Percentiles rank a stretch among this genome's conserved stretches.
These are phyloP conservation scores for Carcina quercana DNA, from an alignment of 2,888 invertebrate species.

Conservation along the genomic window DNA sequence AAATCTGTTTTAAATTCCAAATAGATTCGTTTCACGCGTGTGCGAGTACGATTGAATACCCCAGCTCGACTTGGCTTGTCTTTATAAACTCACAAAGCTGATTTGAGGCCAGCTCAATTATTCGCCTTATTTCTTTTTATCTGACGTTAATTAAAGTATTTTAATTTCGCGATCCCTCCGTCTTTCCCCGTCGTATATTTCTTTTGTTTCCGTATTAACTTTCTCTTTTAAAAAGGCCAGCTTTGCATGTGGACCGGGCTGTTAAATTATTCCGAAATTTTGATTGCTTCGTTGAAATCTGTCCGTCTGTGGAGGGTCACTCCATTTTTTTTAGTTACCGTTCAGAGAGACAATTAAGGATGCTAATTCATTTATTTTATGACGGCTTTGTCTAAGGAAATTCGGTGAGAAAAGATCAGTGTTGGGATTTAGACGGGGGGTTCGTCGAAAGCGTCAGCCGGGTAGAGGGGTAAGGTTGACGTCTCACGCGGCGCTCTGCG, in stretches of 20 bases:
- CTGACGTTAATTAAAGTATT: slow-evolving; percentile 51
- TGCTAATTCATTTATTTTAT: slow-evolving; percentile 67
- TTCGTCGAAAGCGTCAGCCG: slow-evolving; percentile 19
- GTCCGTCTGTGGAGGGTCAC: slow-evolving; percentile 41
- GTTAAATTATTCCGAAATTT: slow-evolving; percentile 60
- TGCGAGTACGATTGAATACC: slow-evolving; percentile 26
- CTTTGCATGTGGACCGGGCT: slow-evolving; percentile 52
- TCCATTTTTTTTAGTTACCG: slow-evolving; percentile 51
- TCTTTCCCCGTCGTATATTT: slow-evolving; percentile 32
- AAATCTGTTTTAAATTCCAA: slow-evolving; percentile 37
- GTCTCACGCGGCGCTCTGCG: slow-evolving; percentile 33
- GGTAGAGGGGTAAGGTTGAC: slow-evolving; percentile 25
- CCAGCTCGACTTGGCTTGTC: slow-evolving; percentile 27
- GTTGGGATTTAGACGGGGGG: slow-evolving; percentile 38
- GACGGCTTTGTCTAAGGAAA: slow-evolving; percentile 51
- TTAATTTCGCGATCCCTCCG: slow-evolving; percentile 34
- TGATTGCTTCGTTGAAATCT: slow-evolving; percentile 61
- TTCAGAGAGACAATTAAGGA: slow-evolving; percentile 63
- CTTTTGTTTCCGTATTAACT: slow-evolving; percentile 44
- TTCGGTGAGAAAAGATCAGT: slow-evolving; percentile 42
- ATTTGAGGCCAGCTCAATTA: slow-evolving; percentile 35
- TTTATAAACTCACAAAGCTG: slow-evolving; percentile 36
- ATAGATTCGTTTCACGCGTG: slow-evolving; percentile 40
- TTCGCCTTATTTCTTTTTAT: slow-evolving; percentile 33
- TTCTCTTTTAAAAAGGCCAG: slow-evolving; percentile 37